Conservation (phyloP, 1,140 invertebrate species). For the Asbolus verrucosus region DNA sequence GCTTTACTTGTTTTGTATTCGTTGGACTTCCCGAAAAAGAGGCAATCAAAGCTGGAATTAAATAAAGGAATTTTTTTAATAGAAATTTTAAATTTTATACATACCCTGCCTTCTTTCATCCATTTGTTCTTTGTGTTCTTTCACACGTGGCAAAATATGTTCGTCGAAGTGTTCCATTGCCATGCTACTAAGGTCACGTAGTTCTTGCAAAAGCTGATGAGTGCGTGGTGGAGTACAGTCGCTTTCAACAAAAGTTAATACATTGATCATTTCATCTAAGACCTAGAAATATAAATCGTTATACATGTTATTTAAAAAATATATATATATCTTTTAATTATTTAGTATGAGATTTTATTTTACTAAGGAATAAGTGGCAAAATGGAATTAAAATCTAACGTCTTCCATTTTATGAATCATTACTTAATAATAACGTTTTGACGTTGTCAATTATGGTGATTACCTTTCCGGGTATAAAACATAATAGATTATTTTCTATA, state of each 20-base stretch:
- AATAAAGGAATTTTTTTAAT: slow-evolving; percentile 2
- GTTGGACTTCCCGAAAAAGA: slow-evolving; percentile 32
- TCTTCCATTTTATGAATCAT: too few relatives aligned
- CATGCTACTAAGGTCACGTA: slow-evolving; percentile 94
- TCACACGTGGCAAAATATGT: slow-evolving; percentile 77
- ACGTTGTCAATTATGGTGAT: too few relatives aligned
- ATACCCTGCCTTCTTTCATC: slow-evolving; percentile 50
- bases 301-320: too few relatives aligned
- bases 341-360: too few relatives aligned
- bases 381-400: too few relatives aligned
- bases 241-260: slow-evolving; percentile 77
- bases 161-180: slow-evolving; percentile 97
- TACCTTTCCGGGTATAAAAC: slow-evolving; percentile 94
- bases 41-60: slow-evolving; percentile 41
- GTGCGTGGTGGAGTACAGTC: slow-evolving; percentile 78
- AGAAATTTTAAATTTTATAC: neutral
- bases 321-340: too few relatives aligned
- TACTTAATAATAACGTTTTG: too few relatives aligned
- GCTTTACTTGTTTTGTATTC: slow-evolving; percentile 49
- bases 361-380: too few relatives aligned
- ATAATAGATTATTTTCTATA: slow-evolving; percentile 84
- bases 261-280: slow-evolving; percentile 86
- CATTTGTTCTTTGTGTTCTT: slow-evolving; percentile 57
- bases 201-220: slow-evolving; percentile 88
- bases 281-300: slow-evolving; percentile 75